A percentile compares a stretch with the other conserved stretches of the same genome.
These are phyloP conservation scores for Intellagama lesueurii DNA, from an alignment of 2,797 vertebrate species.

Conservation along the genomic window DNA sequence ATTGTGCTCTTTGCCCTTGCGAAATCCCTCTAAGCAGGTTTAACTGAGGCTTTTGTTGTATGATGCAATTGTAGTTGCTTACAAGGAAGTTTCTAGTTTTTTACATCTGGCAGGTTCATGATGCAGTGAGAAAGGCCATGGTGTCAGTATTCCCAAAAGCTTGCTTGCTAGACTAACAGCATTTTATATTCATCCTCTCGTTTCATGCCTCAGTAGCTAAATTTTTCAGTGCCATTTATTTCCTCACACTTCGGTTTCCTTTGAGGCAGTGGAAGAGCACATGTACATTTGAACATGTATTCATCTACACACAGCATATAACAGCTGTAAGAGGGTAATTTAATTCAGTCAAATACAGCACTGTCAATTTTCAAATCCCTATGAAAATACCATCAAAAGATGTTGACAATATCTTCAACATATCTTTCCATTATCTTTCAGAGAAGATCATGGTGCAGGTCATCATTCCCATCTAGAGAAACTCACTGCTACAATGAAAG, in stretches of 20 bases:
- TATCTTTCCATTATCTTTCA: slow-evolving; percentile 46
- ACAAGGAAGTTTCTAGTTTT: slow-evolving; percentile 63
- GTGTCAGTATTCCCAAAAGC: slow-evolving; percentile 70
- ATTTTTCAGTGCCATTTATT: slow-evolving; percentile 76
- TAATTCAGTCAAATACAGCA: slow-evolving; percentile 59
- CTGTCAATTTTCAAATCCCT: slow-evolving; percentile 49
- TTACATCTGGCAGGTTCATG: slow-evolving; percentile 65
- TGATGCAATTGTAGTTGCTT: background rate
- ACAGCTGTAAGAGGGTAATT: background rate
- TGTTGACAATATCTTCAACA: slow-evolving; percentile 53
- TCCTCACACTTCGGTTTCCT: slow-evolving; percentile 57
- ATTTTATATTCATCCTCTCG: slow-evolving; percentile 72
- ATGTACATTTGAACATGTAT: background rate
- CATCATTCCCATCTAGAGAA: slow-evolving; percentile 31
- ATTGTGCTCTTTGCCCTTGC: background rate
- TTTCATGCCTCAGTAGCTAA: slow-evolving; percentile 74
- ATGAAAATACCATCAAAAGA: slow-evolving; percentile 56
- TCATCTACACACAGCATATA: background rate
- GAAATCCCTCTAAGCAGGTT: slow-evolving; percentile 49
- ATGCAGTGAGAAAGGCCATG: slow-evolving; percentile 54
- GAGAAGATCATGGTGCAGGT: slow-evolving; percentile 16
- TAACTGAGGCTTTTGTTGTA: slow-evolving; percentile 7
- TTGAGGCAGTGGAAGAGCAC: slow-evolving; percentile 54
- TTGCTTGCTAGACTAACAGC: slow-evolving; percentile 64
- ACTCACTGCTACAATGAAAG: slow-evolving; percentile 39